Evolutionary conservation across 2,797 vertebrate genomes (phyloP).

Genomic region (Cichlasoma orientale): DNA sequence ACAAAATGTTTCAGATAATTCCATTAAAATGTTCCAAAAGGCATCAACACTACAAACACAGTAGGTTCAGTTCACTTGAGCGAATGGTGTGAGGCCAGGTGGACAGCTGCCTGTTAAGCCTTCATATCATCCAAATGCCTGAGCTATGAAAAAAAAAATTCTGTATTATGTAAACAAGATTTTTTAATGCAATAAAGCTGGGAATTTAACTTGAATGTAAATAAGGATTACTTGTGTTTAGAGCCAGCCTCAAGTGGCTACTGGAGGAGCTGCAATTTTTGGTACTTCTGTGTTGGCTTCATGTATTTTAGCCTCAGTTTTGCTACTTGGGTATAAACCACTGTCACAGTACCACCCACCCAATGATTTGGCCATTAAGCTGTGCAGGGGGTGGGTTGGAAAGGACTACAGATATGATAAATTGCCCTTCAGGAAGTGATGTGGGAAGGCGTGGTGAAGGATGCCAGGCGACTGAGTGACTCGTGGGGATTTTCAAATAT

Average conservation of each 20-base stretch:
- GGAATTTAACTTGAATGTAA: background rate
- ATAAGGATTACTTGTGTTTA: background rate
- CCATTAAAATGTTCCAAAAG: background rate
- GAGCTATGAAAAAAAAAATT: background rate
- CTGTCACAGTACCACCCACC: background rate
- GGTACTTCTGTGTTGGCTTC: background rate
- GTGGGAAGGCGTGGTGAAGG: background rate
- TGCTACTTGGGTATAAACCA: background rate
- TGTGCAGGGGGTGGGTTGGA: background rate
- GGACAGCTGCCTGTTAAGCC: background rate
- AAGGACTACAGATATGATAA: background rate
- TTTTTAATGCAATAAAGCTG: background rate
- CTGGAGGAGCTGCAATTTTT: background rate
- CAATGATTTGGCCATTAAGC: background rate
- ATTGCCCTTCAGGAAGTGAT: background rate
- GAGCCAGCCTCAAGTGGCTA: background rate
- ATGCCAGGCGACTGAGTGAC: background rate
- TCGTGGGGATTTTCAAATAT: background rate
- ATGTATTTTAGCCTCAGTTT: background rate
- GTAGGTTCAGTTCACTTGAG: background rate
- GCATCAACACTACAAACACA: background rate
- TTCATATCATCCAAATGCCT: background rate
- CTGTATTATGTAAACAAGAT: too few species aligned
- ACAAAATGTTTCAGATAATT: background rate
- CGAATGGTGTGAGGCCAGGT: background rate